Base-by-base conservation (phyloP, 2,888 invertebrate species). In the Orchesella flavescens region DNA sequence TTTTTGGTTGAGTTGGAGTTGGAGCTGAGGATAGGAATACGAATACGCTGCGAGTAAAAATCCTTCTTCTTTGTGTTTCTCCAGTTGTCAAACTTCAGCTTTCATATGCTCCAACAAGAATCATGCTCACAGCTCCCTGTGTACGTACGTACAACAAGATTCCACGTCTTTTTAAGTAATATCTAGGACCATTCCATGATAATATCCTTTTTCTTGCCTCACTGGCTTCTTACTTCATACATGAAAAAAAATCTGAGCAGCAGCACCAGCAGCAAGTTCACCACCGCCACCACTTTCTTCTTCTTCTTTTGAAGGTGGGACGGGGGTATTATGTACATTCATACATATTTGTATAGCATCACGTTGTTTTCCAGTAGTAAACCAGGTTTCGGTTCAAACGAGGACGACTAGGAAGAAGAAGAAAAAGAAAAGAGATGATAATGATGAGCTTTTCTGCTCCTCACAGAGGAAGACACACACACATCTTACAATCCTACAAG, bases 11-110 rank as follows among this genome's bases (percentile, higher is more conserved):
- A 2, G 7, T n/a, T 4, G 34, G 34, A 34, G 7, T 4, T 4
- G 7, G 7, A 34, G 34, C 34, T 34, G 2, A 72, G 55, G 57
- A 49, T n/a, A 71, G 57, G 23, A 12, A 43, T 17, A 66, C 46
- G 57, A 24, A 68, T 66, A 55, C 55, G 55, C 19, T 76, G 57
- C 43, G 57, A 53, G 15, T 61, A 73, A 59, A 73, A 13, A 3
- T 17, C 59, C 12, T 59, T 59, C 63, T 63, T 63, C 24, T 23
- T 63, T 34, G 15, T 63, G 63, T 59, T 46, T 66, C 66, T 66
- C 46, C 46, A 76, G 46, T 69, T 77, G 77, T 77, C 77, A 77
- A 77, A 77, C 46, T 68, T 46, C 63, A 63, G 63, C 34, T 63
- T 63, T 63, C n/a, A 23, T 34, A 34, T n/a, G 24, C 63, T 63